Evolutionary conservation across 2,888 invertebrate genomes (phyloP).

Genomic region (Cacoxenus indagator): DNA sequence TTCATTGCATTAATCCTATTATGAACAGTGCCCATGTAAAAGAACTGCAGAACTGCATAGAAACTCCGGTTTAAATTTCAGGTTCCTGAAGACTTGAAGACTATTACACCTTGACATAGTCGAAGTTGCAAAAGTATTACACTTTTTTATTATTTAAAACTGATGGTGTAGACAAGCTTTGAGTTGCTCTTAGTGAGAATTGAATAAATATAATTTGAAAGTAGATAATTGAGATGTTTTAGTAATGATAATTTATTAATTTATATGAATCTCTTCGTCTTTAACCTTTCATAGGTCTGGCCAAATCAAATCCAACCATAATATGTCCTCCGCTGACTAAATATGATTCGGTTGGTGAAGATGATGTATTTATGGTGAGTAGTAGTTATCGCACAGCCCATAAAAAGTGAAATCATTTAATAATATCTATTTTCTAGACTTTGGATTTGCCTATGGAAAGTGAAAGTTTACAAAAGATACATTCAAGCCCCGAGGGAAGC

Average conservation of each 20-base stretch:
- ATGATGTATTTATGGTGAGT: conserved; percentile 94
- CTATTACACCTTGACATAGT: no score
- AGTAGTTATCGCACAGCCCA: background rate
- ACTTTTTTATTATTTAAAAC: no score
- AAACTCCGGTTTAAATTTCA: no score
- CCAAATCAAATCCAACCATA: conserved; percentile 79
- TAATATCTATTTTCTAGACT: conserved; percentile 75
- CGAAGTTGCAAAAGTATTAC: no score
- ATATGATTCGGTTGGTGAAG: conserved; percentile 85
- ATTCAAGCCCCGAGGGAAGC: conserved; percentile 79
- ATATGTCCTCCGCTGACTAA: conserved; percentile 69
- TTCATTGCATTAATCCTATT: no score
- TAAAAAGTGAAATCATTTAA: background rate
- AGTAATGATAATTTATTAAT: background rate
- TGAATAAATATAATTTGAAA: no score
- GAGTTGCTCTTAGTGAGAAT: no score
- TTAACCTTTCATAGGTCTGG: conserved; percentile 75
- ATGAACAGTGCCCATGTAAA: no score
- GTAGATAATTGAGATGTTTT: no score
- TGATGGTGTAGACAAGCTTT: no score
- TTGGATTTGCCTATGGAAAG: conserved; percentile 87
- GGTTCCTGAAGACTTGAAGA: no score
- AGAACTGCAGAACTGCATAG: no score
- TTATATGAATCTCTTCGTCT: conserved; percentile 47
- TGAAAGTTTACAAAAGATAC: conserved; percentile 75